These are phyloP conservation scores for Aphrocallistes beatrix DNA, from an alignment of 37 sponge, comb jelly and placozoan genomes.

Conservation along the genomic window DNA sequence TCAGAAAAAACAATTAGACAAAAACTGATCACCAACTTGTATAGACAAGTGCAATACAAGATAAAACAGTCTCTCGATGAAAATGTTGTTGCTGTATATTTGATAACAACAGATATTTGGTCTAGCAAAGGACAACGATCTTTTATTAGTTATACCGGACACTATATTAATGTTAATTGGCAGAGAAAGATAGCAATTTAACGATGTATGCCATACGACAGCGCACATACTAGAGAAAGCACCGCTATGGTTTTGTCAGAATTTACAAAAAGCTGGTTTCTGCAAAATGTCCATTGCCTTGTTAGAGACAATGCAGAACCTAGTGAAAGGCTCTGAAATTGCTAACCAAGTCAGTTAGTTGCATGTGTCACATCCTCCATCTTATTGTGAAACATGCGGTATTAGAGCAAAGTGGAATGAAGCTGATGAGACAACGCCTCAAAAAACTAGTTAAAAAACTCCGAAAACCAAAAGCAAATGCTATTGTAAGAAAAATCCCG, in stretches of 20 bases:
- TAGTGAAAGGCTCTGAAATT: neutral
- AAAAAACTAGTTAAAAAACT: slow-evolving; percentile 8
- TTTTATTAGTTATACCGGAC: neutral
- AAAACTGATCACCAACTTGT: slow-evolving; percentile 15
- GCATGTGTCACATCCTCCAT: slow-evolving; percentile 17
- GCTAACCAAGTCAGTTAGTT: slow-evolving; percentile 14
- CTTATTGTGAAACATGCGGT: slow-evolving; percentile 15
- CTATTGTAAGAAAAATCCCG: neutral
- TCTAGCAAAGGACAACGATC: slow-evolving; percentile 8
- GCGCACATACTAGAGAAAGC: slow-evolving; percentile 8
- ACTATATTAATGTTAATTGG: neutral
- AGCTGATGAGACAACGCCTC: slow-evolving; percentile 15
- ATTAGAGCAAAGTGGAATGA: slow-evolving; percentile 9
- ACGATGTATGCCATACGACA: slow-evolving; percentile 17
- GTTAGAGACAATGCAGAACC: slow-evolving; percentile 13
- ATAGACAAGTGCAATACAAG: slow-evolving; percentile 13
- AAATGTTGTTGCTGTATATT: neutral
- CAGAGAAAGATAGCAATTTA: neutral
- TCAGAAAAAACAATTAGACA: neutral
- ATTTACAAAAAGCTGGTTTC: neutral
- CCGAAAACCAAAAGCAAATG: neutral
- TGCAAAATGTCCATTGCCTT: slow-evolving; percentile 7
- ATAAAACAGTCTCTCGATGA: slow-evolving; percentile 19
- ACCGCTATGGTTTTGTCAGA: slow-evolving; percentile 8
- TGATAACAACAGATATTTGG: slow-evolving; percentile 2